Evolutionary conservation across 1,140 invertebrate genomes (phyloP).

Genomic region (Drosophila takahashii): DNA sequence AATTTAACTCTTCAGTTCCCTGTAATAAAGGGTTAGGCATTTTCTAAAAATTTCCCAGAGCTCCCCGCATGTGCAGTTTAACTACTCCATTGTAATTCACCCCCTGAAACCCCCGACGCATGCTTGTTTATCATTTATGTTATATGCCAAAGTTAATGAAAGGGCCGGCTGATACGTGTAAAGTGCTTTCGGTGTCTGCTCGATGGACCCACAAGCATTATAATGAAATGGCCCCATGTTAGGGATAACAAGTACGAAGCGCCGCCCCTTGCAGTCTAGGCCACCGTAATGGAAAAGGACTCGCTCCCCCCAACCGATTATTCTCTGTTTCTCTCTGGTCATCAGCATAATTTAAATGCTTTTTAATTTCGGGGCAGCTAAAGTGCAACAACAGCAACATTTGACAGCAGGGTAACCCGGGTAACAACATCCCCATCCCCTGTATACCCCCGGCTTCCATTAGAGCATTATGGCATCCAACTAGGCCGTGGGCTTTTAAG

Average conservation of each 20-base stretch:
- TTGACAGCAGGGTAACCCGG: constrained; percentile 54
- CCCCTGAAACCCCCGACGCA: background rate
- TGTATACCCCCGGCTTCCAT: constrained; percentile 12
- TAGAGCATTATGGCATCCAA: constrained; percentile 50
- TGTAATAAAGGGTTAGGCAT: constrained; percentile 28
- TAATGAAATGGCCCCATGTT: constrained; percentile 63
- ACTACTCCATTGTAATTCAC: constrained; percentile 35
- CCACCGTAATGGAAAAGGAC: constrained; percentile 15
- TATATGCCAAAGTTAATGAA: constrained; percentile 73
- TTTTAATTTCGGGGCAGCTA: constrained; percentile 73
- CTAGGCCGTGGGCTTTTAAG: constrained; percentile 64
- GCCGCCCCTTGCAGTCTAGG: background rate
- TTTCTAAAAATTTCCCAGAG: background rate
- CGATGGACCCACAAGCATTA: constrained; percentile 64
- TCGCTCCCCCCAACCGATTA: constrained; percentile 15
- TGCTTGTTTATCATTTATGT: constrained; percentile 53
- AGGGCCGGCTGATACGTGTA: constrained; percentile 61
- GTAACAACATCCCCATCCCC: constrained; percentile 13
- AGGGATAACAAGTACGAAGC: constrained; percentile 47
- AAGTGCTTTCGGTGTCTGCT: constrained; percentile 75
- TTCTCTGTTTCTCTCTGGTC: constrained; percentile 48
- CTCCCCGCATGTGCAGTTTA: constrained; percentile 19
- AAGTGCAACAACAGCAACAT: constrained; percentile 78
- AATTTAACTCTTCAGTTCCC: constrained; percentile 16
- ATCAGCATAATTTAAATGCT: constrained; percentile 83